These are phyloP conservation scores for Enteromius afrohamiltoni DNA, from an alignment of 2,797 vertebrate species.

Conservation along the genomic window DNA sequence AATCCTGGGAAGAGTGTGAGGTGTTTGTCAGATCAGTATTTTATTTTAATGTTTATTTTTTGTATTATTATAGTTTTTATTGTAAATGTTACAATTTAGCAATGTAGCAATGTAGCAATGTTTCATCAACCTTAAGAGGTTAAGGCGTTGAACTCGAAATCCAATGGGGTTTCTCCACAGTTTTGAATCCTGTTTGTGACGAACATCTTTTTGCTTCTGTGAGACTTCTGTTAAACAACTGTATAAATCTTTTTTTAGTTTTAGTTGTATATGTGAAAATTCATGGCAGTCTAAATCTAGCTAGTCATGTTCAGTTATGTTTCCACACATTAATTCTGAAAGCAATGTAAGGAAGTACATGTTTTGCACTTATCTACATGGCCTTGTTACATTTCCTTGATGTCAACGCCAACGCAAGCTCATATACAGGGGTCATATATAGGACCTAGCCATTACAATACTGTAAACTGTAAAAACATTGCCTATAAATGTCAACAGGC, in stretches of 20 bases:
- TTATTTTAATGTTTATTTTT: too few species aligned
- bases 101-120: too few species aligned
- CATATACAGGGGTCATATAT: not conserved
- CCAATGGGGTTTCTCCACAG: slow-evolving; percentile 95
- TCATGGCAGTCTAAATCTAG: not conserved
- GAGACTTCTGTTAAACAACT: not conserved
- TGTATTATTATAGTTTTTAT: too few species aligned
- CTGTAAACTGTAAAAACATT: not conserved
- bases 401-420: not conserved
- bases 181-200: slow-evolving; percentile 96
- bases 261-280: not conserved
- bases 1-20: not conserved
- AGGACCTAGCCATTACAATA: not conserved
- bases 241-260: not conserved
- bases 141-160: slow-evolving; percentile 97
- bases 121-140: slow-evolving; percentile 86
- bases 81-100: too few species aligned
- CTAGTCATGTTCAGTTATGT: not conserved
- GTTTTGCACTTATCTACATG: not conserved
- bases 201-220: not conserved
- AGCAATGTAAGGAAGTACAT: not conserved
- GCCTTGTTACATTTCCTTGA: not conserved
- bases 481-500: not conserved
- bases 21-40: not conserved
- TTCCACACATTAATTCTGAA: not conserved